A percentile compares a stretch with the other conserved stretches of the same genome.
phyloP scores from a whole-genome alignment of 2,113 vertebrate species.

The Antechinus stuartii region DNA sequence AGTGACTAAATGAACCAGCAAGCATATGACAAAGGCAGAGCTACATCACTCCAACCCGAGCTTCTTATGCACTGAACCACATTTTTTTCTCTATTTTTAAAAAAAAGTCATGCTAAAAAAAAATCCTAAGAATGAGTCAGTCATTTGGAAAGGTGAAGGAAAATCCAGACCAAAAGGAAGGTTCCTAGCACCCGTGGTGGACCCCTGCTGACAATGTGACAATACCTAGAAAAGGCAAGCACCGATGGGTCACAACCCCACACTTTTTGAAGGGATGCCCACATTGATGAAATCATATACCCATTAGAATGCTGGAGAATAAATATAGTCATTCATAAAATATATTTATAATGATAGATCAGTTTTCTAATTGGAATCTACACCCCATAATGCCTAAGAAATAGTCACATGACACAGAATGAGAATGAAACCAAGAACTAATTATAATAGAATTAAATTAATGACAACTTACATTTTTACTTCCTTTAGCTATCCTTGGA shows the following conservation, averaged over 20 bases:
- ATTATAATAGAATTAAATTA: constrained; percentile 33
- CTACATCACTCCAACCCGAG: background rate
- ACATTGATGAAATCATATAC: background rate
- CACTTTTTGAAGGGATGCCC: background rate
- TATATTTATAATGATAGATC: background rate
- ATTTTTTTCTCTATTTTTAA: background rate
- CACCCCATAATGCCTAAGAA: background rate
- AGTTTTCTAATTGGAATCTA: background rate
- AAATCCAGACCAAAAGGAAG: background rate
- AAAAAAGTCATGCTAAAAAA: background rate
- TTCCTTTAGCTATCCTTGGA: constrained; percentile 21
- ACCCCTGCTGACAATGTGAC: background rate
- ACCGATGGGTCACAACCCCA: background rate
- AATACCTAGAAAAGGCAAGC: background rate
- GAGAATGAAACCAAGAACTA: constrained; percentile 18
- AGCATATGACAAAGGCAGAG: background rate
- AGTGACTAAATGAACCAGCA: background rate
- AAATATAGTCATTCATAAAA: background rate
- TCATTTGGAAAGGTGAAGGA: background rate
- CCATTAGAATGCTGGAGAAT: background rate
- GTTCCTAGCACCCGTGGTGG: background rate
- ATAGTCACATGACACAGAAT: background rate
- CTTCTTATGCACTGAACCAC: background rate
- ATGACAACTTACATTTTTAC: background rate
- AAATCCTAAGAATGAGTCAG: background rate